Percentiles rank a stretch among this genome's conserved stretches.
Conservation (phyloP, 2,797 vertebrate genomes). For the Mormyrops boulengeri region DNA sequence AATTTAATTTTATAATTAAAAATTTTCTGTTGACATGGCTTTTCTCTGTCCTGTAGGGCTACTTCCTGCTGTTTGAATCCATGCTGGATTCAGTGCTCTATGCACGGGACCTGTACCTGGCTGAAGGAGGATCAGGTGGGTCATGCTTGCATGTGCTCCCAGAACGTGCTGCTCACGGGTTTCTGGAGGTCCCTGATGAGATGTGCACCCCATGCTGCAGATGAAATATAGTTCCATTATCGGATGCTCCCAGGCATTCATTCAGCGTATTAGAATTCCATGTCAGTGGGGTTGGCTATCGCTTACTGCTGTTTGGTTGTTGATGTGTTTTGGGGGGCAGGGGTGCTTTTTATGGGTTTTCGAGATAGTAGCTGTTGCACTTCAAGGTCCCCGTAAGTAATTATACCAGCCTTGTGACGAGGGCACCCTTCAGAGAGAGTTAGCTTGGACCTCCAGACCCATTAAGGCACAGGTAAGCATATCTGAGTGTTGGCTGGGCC, state of each 20-base stretch:
- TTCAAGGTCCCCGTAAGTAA: slow-evolving; percentile 18
- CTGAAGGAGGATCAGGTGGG: slow-evolving; percentile 80
- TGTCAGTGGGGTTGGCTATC: neutral
- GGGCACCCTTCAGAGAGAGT: neutral
- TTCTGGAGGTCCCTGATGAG: slow-evolving; percentile 46
- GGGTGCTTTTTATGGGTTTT: slow-evolving; percentile 13
- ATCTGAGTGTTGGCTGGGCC: neutral
- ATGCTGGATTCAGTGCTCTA: slow-evolving; percentile 95
- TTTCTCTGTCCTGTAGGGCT: slow-evolving; percentile 67
- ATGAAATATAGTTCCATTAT: slow-evolving; percentile 59
- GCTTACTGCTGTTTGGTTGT: slow-evolving; percentile 3
- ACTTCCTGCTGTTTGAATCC: slow-evolving; percentile 94
- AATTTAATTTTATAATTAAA: no score
- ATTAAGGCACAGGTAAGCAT: neutral
- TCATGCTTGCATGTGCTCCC: slow-evolving; percentile 21
- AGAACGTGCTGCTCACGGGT: neutral
- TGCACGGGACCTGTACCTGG: slow-evolving; percentile 81
- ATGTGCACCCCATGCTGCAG: slow-evolving; percentile 48
- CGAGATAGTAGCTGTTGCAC: neutral
- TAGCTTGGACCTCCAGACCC: neutral
- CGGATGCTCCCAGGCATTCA: slow-evolving; percentile 46
- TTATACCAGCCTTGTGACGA: neutral
- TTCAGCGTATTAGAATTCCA: slow-evolving; percentile 40
- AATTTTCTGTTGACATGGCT: neutral
- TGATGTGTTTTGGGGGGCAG: slow-evolving; percentile 8